Percentiles rank a stretch among this genome's conserved stretches.
These are phyloP conservation scores for Melieria crassipennis DNA, from an alignment of 2,888 invertebrate genomes.

Conservation along the genomic window DNA sequence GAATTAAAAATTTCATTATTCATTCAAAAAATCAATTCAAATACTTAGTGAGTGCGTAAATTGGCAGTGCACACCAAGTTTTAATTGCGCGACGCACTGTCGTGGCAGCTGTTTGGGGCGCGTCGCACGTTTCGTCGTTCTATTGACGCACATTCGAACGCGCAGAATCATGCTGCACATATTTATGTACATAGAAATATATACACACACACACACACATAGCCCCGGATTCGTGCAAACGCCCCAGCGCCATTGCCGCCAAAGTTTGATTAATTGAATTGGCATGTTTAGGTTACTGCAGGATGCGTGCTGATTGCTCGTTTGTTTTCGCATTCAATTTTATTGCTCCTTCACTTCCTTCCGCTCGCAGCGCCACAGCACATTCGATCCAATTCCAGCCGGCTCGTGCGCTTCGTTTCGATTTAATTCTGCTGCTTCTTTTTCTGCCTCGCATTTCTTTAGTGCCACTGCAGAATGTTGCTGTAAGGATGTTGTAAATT, in stretches of 20 bases:
- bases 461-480: neutral
- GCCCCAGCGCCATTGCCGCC: neutral
- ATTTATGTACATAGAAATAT: neutral
- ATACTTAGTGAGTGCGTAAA: too few relatives aligned
- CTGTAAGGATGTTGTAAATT: slow-evolving; percentile 34
- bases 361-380: slow-evolving; percentile 5
- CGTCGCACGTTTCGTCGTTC: too few relatives aligned
- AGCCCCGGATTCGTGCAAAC: neutral
- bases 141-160: too few relatives aligned
- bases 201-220: neutral
- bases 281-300: slow-evolving; percentile 13
- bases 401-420: slow-evolving; percentile 15
- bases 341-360: slow-evolving; percentile 28
- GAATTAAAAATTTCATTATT: too few relatives aligned
- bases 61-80: too few relatives aligned
- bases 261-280: slow-evolving; percentile 28
- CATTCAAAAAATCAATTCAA: too few relatives aligned
- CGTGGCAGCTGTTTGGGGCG: too few relatives aligned
- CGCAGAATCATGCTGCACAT: neutral
- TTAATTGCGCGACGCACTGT: too few relatives aligned
- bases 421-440: slow-evolving; percentile 23
- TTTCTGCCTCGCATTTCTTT: neutral
- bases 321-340: slow-evolving; percentile 43
- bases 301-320: slow-evolving; percentile 46
- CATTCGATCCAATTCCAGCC: slow-evolving; percentile 5